Percentiles rank a stretch among this genome's conserved stretches.
Evolutionary conservation across 2,113 vertebrate species (phyloP).

Genomic region (Osmerus mordax): DNA sequence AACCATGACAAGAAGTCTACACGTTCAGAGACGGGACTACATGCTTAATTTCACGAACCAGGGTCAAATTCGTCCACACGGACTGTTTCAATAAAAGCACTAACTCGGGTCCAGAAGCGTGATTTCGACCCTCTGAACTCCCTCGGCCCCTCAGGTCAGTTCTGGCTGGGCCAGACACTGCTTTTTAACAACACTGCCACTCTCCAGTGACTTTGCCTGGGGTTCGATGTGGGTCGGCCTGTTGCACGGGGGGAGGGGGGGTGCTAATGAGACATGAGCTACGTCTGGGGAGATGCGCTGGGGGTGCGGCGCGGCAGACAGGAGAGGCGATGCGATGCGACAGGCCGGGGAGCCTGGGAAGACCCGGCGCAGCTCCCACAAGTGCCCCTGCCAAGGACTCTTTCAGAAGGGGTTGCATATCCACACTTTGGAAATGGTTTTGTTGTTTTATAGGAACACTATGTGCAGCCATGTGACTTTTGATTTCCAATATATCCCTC

Average conservation of each 20-base stretch:
- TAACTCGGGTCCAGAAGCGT: slow-evolving; percentile 43
- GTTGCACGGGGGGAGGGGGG: background rate
- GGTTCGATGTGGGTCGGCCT: slow-evolving; percentile 4
- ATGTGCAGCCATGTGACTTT: background rate
- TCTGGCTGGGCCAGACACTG: slow-evolving; percentile 21
- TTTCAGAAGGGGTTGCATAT: background rate
- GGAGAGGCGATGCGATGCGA: background rate
- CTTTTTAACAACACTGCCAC: slow-evolving; percentile 31
- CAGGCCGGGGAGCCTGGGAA: background rate
- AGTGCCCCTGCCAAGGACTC: background rate
- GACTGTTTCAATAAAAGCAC: slow-evolving; percentile 48
- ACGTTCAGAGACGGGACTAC: slow-evolving; percentile 14
- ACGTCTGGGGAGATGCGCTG: background rate
- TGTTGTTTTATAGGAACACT: background rate
- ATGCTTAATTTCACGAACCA: slow-evolving; percentile 46
- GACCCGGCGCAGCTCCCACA: background rate
- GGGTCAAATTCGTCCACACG: slow-evolving; percentile 34
- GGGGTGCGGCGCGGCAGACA: background rate
- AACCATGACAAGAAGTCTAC: slow-evolving; percentile 20
- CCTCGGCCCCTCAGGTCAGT: slow-evolving; percentile 24
- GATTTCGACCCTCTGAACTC: slow-evolving; percentile 39
- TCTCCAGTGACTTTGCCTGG: slow-evolving; percentile 25
- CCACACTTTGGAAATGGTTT: background rate
- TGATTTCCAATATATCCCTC: background rate
- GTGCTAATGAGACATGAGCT: background rate